phyloP scores from a whole-genome alignment of 2,888 invertebrate species.

The Glomeris marginata region DNA sequence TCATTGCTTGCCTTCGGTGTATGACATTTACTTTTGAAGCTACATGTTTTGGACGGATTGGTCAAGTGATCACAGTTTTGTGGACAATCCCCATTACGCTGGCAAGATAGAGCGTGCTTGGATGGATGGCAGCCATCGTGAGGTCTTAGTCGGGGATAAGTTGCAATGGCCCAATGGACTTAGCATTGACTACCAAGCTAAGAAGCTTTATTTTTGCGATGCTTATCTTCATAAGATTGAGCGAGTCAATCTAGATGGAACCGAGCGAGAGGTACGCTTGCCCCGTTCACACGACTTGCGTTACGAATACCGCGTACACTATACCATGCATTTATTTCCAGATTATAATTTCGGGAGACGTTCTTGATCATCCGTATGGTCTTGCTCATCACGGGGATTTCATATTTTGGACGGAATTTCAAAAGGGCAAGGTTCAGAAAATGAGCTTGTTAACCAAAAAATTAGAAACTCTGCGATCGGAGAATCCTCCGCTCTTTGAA shows the following conservation, averaged over 20 bases:
- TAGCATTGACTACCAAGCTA: conserved; percentile 43
- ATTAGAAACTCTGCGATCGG: conserved; percentile 37
- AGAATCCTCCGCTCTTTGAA: conserved; percentile 41
- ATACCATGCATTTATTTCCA: conserved; percentile 29
- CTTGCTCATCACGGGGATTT: conserved; percentile 45
- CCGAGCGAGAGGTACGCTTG: conserved; percentile 30
- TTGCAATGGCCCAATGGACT: conserved; percentile 63
- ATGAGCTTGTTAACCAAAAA: conserved; percentile 34
- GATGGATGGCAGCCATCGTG: conserved; percentile 47
- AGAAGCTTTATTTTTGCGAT: conserved; percentile 56
- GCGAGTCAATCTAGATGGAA: conserved; percentile 42
- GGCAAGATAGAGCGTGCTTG: conserved; percentile 45
- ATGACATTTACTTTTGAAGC: conserved; percentile 16
- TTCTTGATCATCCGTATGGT: conserved; percentile 50
- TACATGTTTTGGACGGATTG: conserved; percentile 64
- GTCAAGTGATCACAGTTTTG: conserved; percentile 27
- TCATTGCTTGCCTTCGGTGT: conserved; percentile 4
- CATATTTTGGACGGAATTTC: conserved; percentile 55
- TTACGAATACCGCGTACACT: conserved; percentile 20
- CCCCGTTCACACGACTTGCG: conserved; percentile 19
- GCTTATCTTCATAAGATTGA: conserved; percentile 50
- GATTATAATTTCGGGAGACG: conserved; percentile 22
- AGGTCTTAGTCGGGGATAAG: conserved; percentile 36
- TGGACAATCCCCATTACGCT: conserved; percentile 25
- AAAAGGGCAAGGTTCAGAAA: conserved; percentile 42